Conservation (phyloP, 2,113 vertebrate genomes). For the Ceyx margarethae region DNA sequence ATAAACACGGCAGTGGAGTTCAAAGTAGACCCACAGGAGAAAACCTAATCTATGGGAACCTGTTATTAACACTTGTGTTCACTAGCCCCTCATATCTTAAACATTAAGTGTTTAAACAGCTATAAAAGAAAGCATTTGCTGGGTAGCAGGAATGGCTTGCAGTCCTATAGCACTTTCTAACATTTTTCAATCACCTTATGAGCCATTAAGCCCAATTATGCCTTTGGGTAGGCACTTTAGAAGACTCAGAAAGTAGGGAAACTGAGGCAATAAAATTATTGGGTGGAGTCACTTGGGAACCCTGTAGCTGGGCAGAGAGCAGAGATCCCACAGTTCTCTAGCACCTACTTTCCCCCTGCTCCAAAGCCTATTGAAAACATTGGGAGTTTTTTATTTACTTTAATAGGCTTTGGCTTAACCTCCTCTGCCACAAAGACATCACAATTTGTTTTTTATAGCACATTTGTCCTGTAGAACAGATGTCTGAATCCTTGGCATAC, state of each 20-base stretch:
- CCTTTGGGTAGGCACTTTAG: not conserved
- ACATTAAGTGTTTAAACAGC: not conserved
- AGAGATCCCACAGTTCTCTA: not conserved
- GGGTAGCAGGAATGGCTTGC: not conserved
- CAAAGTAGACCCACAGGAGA: slow-evolving; percentile 29
- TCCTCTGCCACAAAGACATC: not conserved
- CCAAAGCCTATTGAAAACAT: not conserved
- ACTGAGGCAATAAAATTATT: not conserved
- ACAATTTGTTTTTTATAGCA: not conserved
- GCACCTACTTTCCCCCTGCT: not conserved
- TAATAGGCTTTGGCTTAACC: not conserved
- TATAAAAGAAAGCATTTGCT: not conserved
- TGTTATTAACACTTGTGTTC: slow-evolving; percentile 15
- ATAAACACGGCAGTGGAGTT: slow-evolving; percentile 33
- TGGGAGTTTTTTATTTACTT: not conserved
- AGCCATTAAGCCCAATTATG: not conserved
- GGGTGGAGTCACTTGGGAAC: not conserved
- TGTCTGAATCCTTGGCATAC: not conserved
- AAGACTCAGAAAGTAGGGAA: not conserved
- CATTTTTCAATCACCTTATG: not conserved
- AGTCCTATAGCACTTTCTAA: not conserved
- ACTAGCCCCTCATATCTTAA: not conserved
- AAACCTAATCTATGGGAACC: slow-evolving; percentile 3
- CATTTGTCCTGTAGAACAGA: not conserved
- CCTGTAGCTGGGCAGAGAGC: not conserved